phyloP scores from a whole-genome alignment of 2,113 vertebrate genomes.

The Brachypteracias leptosomus region DNA sequence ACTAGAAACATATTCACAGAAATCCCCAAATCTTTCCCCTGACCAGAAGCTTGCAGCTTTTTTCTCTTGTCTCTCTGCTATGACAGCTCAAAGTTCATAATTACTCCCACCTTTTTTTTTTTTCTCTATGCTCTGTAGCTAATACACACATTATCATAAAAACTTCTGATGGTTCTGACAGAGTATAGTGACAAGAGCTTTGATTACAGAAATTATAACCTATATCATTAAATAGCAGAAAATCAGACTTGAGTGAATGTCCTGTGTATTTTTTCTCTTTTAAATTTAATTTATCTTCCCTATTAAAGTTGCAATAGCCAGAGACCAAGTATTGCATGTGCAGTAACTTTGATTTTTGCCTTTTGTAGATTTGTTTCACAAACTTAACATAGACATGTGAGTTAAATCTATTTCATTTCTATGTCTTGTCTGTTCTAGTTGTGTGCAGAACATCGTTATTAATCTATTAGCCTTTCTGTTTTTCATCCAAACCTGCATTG shows the following conservation, averaged over 20 bases:
- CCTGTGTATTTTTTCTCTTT: not conserved
- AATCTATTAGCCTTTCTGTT: not conserved
- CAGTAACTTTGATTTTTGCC: not conserved
- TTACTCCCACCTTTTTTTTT: accelerated
- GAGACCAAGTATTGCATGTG: not conserved
- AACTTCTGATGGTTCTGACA: not conserved
- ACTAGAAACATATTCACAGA: not conserved
- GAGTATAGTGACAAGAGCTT: not conserved
- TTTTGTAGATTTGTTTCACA: not conserved
- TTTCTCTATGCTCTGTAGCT: not conserved
- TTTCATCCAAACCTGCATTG: not conserved
- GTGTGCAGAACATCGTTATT: not conserved
- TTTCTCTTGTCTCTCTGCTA: not conserved
- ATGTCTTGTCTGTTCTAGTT: not conserved
- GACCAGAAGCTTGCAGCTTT: not conserved
- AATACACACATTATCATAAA: not conserved
- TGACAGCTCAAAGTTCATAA: not conserved
- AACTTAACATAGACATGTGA: not conserved
- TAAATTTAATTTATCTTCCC: not conserved
- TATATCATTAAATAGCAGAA: not conserved
- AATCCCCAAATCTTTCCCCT: not conserved
- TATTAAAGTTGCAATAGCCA: not conserved
- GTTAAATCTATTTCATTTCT: not conserved
- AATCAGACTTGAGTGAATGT: not conserved
- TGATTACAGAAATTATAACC: not conserved